A percentile compares a stretch with the other conserved stretches of the same genome.
These are phyloP conservation scores for Drosophila rhopaloa DNA, from an alignment of 1,140 invertebrate genomes.

Conservation along the genomic window DNA sequence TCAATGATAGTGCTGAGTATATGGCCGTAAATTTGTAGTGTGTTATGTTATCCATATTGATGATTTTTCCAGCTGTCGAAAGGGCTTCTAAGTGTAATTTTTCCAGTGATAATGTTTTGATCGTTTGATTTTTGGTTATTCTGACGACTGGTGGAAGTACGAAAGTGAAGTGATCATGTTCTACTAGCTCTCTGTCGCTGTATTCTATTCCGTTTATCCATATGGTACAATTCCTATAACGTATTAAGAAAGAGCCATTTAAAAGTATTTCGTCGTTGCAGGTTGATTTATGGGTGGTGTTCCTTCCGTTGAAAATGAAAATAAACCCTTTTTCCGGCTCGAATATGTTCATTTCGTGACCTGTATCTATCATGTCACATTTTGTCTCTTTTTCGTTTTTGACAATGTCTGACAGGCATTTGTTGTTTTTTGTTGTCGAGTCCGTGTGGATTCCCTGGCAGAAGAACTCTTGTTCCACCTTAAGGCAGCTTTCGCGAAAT, in stretches of 20 bases:
- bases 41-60: slow-evolving; percentile 2
- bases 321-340: slow-evolving; percentile 1
- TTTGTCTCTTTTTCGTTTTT: not conserved
- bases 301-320: slow-evolving; percentile 6
- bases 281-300: not conserved
- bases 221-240: not conserved
- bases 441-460: slow-evolving; percentile 3
- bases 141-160: not conserved
- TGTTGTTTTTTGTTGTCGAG: slow-evolving; percentile 4
- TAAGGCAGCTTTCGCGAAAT: slow-evolving; percentile 8
- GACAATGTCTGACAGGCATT: slow-evolving; percentile 13
- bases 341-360: too few species aligned
- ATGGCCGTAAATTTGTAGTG: slow-evolving; percentile 2
- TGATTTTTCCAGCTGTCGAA: not conserved
- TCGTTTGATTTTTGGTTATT: too few species aligned
- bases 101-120: too few species aligned
- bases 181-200: not conserved
- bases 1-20: slow-evolving; percentile 2
- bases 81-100: too few species aligned
- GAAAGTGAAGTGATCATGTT: slow-evolving; percentile 13
- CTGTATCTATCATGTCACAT: too few species aligned
- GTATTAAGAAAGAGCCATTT: not conserved
- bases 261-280: not conserved
- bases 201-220: not conserved
- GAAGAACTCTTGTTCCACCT: slow-evolving; percentile 11